These are phyloP conservation scores for Corydoras sp. DNA, from an alignment of 2,113 vertebrate species.

Conservation along the genomic window DNA sequence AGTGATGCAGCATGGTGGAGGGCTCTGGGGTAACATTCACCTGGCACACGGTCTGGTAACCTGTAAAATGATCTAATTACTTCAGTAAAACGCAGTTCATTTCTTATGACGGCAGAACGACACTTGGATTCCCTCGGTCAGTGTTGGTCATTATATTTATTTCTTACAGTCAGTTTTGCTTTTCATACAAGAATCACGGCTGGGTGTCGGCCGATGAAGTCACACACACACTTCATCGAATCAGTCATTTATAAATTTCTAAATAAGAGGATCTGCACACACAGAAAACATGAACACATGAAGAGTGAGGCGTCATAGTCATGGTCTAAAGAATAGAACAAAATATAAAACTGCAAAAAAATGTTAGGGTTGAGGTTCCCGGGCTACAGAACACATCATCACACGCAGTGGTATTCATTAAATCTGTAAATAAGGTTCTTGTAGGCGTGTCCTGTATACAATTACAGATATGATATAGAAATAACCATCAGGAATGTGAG, in stretches of 20 bases:
- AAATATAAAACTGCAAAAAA: slow-evolving; percentile 52
- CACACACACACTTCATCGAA: slow-evolving; percentile 77
- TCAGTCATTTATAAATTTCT: slow-evolving; percentile 70
- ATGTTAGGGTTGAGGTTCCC: slow-evolving; percentile 65
- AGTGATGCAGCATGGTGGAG: no score
- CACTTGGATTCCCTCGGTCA: neutral
- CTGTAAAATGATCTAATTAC: no score
- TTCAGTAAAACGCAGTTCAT: no score
- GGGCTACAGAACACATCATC: slow-evolving; percentile 74
- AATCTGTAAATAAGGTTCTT: no score
- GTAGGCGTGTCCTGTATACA: slow-evolving; percentile 70
- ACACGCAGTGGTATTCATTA: slow-evolving; percentile 61
- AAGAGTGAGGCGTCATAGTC: slow-evolving; percentile 73
- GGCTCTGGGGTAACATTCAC: no score
- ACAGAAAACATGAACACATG: slow-evolving; percentile 86
- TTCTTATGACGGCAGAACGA: no score
- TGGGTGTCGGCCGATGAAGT: slow-evolving; percentile 77
- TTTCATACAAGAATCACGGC: slow-evolving; percentile 89
- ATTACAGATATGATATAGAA: slow-evolving; percentile 82
- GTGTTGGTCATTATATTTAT: slow-evolving; percentile 85
- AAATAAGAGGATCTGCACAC: slow-evolving; percentile 86
- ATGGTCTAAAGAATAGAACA: slow-evolving; percentile 63
- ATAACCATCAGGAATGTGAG: slow-evolving; percentile 24
- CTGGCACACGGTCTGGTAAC: no score
- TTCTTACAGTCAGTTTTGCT: slow-evolving; percentile 95